Evolutionary conservation across 2,113 vertebrate species (phyloP), one percentile per base, ranked within the genome.

Genomic region (Seriola quinqueradiata): DNA sequence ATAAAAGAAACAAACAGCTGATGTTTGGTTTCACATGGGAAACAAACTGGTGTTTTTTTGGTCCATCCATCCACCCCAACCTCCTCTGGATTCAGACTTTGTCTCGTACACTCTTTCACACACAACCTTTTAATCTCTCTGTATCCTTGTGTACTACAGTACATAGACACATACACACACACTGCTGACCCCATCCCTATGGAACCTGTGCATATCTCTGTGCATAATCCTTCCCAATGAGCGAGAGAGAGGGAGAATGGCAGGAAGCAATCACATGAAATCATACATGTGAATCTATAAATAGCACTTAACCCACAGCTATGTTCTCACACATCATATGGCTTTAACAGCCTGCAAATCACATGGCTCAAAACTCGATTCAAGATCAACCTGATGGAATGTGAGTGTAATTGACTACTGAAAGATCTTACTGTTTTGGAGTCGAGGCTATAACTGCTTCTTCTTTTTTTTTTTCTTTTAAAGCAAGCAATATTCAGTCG

Each of bases 301-400:
- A 90, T 87, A 89, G 75, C 12, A 10, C 61, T 32, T 68, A 64
- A 57, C 86, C 77, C 52, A 44, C 32, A 82, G 90, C 86, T 58
- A 77, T 87, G 73, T 83, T 86, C 80, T 87, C 77, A 80, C 87
- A 84, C 84, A 78, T 91, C 85, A 89, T 86, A 85, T 83, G 89
- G 83, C 72, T 60, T 69, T 59, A 81, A 60, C 59, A 75, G 85
- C 71, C 66, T 60, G 81, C 50, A 79, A 54, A 78, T 86, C 71
- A 84, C 71, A 84, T 77, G 75, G 25, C 75, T 70, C 16, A 21
- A 44, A 76, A 84, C n/a, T 14, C 2, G 7, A 75, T 50, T 83
- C 21, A 46, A 48, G 74, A 36, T 21, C 16, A 5, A 54, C 55
- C 75, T 59, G 42, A 82, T 72, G 69, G 73, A 66, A 79, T 11